Conservation (phyloP, 2,113 vertebrate genomes). For the Poecilia latipinna region DNA sequence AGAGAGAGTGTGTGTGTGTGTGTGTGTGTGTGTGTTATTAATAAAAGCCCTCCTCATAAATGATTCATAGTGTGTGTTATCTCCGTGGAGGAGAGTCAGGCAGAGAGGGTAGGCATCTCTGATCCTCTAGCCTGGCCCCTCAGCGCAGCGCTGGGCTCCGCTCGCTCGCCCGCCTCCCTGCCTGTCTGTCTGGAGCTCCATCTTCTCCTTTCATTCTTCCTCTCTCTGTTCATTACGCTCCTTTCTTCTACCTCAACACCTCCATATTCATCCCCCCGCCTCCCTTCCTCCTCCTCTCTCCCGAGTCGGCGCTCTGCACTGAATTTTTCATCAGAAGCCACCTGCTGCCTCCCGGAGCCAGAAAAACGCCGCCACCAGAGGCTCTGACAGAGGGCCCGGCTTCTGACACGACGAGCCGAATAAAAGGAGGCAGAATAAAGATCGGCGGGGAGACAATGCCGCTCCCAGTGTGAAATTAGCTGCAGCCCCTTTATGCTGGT, state of each 20-base stretch:
- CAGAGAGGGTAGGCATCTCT: slow-evolving; percentile 56
- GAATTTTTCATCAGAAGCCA: slow-evolving; percentile 78
- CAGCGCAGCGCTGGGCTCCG: slow-evolving; percentile 44
- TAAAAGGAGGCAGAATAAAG: slow-evolving; percentile 37
- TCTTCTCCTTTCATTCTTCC: slow-evolving; percentile 14
- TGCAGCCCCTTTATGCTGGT: slow-evolving; percentile 32
- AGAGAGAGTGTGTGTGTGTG: background rate
- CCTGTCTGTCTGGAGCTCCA: slow-evolving; percentile 50
- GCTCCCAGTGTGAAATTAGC: slow-evolving; percentile 41
- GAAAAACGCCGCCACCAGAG: slow-evolving; percentile 55
- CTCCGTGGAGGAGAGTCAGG: slow-evolving; percentile 55
- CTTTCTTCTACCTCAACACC: slow-evolving; percentile 44
- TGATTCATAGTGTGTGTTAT: slow-evolving; percentile 68
- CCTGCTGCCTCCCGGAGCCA: slow-evolving; percentile 74
- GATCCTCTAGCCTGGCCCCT: slow-evolving; percentile 58
- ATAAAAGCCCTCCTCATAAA: slow-evolving; percentile 67
- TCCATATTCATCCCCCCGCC: slow-evolving; percentile 27
- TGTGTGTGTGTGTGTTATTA: slow-evolving; percentile 56
- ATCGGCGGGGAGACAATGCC: slow-evolving; percentile 44
- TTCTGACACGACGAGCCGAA: slow-evolving; percentile 50
- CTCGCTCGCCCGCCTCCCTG: slow-evolving; percentile 39
- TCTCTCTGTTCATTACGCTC: slow-evolving; percentile 36
- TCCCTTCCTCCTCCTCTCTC: slow-evolving; percentile 40
- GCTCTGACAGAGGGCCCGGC: slow-evolving; percentile 47
- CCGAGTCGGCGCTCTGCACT: slow-evolving; percentile 54